Evolutionary conservation across 2,888 invertebrate genomes (phyloP).

Genomic region (Alloplasta piceator): DNA sequence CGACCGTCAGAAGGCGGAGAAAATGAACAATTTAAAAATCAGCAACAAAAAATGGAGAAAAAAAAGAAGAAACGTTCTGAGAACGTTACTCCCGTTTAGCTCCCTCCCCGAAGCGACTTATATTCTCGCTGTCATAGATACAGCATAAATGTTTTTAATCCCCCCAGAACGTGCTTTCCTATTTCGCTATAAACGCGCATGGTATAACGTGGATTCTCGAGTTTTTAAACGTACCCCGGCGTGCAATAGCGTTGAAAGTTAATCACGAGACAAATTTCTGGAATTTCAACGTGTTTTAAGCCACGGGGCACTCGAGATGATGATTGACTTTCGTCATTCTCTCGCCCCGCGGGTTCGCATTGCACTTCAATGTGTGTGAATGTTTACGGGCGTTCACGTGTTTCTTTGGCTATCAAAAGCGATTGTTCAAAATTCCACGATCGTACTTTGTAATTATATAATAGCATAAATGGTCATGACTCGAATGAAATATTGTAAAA

Average conservation of each 20-base stretch:
- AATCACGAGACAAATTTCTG: slow-evolving; percentile 60
- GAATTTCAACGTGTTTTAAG: slow-evolving; percentile 28
- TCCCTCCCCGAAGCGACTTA: slow-evolving; percentile 34
- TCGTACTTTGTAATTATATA: background rate
- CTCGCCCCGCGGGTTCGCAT: slow-evolving; percentile 7
- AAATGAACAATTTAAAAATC: background rate
- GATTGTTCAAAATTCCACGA: slow-evolving; percentile 30
- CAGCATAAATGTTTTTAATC: slow-evolving; percentile 41
- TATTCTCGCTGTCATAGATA: slow-evolving; percentile 13
- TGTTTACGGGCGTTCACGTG: slow-evolving; percentile 11
- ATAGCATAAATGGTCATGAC: background rate
- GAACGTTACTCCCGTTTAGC: slow-evolving; percentile 16
- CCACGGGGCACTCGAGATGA: slow-evolving; percentile 26
- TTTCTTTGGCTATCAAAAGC: slow-evolving; percentile 8
- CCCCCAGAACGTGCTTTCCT: slow-evolving; percentile 27
- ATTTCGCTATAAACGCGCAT: slow-evolving; percentile 13
- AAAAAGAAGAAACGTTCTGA: slow-evolving; percentile 1
- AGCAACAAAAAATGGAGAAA: slow-evolving; percentile 22
- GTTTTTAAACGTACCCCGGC: slow-evolving; percentile 17
- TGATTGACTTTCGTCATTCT: slow-evolving; percentile 51
- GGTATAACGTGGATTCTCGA: slow-evolving; percentile 22
- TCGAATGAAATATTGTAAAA: background rate
- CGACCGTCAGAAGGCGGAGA: background rate
- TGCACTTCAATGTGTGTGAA: slow-evolving; percentile 24
- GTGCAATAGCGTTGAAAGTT: slow-evolving; percentile 53